A percentile compares a stretch with the other conserved stretches of the same genome.
Conservation (phyloP, 2,113 vertebrate species). For the Mus pahari region DNA sequence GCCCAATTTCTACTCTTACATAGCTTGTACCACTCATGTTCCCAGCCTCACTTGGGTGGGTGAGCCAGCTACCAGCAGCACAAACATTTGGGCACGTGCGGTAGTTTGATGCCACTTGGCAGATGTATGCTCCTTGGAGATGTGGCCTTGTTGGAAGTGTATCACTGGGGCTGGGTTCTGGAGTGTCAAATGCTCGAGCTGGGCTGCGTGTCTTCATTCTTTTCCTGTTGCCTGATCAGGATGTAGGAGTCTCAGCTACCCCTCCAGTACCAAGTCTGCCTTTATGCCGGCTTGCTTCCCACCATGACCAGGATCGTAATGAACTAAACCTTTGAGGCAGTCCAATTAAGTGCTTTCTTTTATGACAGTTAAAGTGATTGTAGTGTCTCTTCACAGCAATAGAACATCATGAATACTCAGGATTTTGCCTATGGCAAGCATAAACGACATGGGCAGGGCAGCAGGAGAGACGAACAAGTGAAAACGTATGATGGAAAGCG, state of each 20-base stretch:
- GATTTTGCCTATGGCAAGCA: not conserved
- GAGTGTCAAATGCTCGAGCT: not conserved
- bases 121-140: not conserved
- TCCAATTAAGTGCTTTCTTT: not conserved
- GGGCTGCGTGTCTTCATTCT: not conserved
- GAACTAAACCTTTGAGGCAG: not conserved
- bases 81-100: not conserved
- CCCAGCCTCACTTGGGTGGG: not conserved
- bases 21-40: no score
- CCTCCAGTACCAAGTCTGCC: not conserved
- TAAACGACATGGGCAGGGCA: not conserved
- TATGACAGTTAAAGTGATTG: not conserved
- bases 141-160: not conserved
- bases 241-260: not conserved
- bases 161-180: not conserved
- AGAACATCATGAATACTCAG: not conserved
- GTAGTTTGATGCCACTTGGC: not conserved
- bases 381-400: not conserved
- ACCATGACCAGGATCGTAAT: no score
- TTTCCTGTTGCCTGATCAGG: not conserved
- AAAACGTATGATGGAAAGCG: no score
- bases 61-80: not conserved
- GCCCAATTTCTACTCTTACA: not conserved
- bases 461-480: not conserved
- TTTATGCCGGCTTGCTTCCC: not conserved